phyloP scores from a whole-genome alignment of 1,140 invertebrate species.

The Manduca sexta region DNA sequence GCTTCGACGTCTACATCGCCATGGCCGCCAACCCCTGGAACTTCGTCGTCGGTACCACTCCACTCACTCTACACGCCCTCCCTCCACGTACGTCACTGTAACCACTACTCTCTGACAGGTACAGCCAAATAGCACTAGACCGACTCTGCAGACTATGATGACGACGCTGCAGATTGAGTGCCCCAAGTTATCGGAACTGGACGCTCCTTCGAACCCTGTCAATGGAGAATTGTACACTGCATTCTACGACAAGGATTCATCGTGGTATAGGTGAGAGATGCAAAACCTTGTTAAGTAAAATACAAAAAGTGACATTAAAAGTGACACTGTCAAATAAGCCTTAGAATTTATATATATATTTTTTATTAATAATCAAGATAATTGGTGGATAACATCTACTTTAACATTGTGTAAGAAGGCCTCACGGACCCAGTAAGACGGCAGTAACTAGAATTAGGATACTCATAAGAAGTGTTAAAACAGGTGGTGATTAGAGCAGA shows the following conservation, averaged over 20 bases:
- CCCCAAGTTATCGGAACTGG: slow-evolving; percentile 41
- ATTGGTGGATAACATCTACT: too few relatives aligned
- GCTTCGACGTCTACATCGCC: slow-evolving; percentile 75
- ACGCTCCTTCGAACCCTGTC: slow-evolving; percentile 43
- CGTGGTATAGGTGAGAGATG: slow-evolving; percentile 75
- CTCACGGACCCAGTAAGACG: too few relatives aligned
- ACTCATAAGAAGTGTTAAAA: too few relatives aligned
- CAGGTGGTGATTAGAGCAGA: too few relatives aligned
- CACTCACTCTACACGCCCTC: background rate
- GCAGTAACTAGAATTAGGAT: too few relatives aligned
- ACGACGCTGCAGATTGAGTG: slow-evolving; percentile 68
- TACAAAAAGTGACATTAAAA: too few relatives aligned
- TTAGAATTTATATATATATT: too few relatives aligned
- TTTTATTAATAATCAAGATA: too few relatives aligned
- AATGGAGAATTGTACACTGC: slow-evolving; percentile 74
- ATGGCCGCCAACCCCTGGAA: slow-evolving; percentile 76
- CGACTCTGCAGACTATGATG: slow-evolving; percentile 70
- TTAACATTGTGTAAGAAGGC: too few relatives aligned
- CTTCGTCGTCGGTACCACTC: slow-evolving; percentile 54
- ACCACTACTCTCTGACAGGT: slow-evolving; percentile 35
- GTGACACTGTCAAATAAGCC: too few relatives aligned
- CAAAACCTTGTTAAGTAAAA: too few relatives aligned
- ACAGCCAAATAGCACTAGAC: slow-evolving; percentile 51
- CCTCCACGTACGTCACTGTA: background rate
- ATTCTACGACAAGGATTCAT: slow-evolving; percentile 65